Percentiles rank a stretch among this genome's conserved stretches.
Conservation (phyloP, 1,140 invertebrate species). For the Apis cerana region DNA sequence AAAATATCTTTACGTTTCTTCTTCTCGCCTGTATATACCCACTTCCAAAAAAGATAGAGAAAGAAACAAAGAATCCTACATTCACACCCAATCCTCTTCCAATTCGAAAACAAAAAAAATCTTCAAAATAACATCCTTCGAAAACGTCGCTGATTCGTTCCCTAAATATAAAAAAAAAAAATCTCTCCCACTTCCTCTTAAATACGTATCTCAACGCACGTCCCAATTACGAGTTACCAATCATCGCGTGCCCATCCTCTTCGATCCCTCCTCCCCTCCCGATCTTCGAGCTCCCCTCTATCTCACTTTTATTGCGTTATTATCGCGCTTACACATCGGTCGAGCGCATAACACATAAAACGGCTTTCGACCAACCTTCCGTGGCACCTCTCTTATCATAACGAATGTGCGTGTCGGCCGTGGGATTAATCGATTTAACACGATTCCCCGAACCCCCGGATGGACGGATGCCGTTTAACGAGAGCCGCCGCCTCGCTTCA, state of each 20-base stretch:
- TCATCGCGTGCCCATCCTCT: constrained; percentile 1
- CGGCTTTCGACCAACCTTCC: too few species aligned
- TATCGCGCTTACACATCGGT: constrained; percentile 39
- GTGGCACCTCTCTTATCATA: constrained; percentile 32
- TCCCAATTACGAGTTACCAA: constrained; percentile 38
- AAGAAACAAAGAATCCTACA: too few species aligned
- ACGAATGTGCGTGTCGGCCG: constrained; percentile 44
- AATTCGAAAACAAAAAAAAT: too few species aligned
- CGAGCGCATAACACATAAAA: neutral
- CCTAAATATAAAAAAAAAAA: too few species aligned
- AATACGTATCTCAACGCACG: too few species aligned
- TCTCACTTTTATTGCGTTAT: constrained; percentile 15
- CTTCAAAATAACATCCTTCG: too few species aligned
- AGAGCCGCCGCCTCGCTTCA: constrained; percentile 12
- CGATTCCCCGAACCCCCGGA: constrained; percentile 45
- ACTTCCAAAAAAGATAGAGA: too few species aligned
- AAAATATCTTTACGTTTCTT: too few species aligned
- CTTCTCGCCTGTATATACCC: too few species aligned
- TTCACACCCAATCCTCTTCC: too few species aligned
- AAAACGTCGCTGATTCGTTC: too few species aligned
- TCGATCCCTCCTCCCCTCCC: neutral
- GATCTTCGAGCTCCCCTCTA: neutral
- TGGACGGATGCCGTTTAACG: constrained; percentile 58
- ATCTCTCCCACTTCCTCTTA: too few species aligned
- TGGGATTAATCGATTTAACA: constrained; percentile 64